Conservation (phyloP, 1,140 invertebrate species). For the Drosophila kurseongensis region DNA sequence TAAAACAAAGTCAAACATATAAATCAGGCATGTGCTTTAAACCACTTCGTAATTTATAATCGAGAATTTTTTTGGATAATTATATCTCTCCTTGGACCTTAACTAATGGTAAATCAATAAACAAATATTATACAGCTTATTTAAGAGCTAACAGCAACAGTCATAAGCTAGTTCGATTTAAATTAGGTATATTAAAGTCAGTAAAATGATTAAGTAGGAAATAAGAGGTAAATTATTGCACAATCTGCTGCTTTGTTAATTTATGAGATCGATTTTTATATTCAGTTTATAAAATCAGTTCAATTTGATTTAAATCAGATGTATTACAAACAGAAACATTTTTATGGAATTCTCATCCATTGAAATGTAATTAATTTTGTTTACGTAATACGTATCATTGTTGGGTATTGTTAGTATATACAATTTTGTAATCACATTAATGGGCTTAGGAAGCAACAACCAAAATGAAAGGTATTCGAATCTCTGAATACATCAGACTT, state of each 20-base stretch:
- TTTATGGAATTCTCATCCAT: not conserved
- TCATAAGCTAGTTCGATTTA: too few species aligned
- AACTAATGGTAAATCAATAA: too few species aligned
- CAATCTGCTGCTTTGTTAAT: not conserved
- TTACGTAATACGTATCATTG: not conserved
- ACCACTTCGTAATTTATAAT: too few species aligned
- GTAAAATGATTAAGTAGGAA: not conserved
- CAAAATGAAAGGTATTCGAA: conserved; percentile 13
- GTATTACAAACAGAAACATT: not conserved
- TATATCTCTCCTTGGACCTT: too few species aligned
- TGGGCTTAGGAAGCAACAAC: conserved; percentile 4
- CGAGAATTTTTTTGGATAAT: too few species aligned
- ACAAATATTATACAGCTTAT: not conserved
- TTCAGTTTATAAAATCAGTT: too few species aligned
- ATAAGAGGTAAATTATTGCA: not conserved
- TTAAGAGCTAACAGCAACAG: not conserved
- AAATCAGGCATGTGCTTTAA: too few species aligned
- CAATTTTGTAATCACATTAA: conserved; percentile 6
- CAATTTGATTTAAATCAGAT: conserved; percentile 8
- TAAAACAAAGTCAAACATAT: too few species aligned
- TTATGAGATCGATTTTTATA: not conserved
- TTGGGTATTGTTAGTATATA: conserved; percentile 6
- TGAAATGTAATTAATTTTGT: conserved; percentile 8
- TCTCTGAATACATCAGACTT: not conserved
- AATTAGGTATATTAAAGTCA: not conserved